Evolutionary conservation across 2,113 vertebrate species (phyloP).

Genomic region (Podarcis raffonei): DNA sequence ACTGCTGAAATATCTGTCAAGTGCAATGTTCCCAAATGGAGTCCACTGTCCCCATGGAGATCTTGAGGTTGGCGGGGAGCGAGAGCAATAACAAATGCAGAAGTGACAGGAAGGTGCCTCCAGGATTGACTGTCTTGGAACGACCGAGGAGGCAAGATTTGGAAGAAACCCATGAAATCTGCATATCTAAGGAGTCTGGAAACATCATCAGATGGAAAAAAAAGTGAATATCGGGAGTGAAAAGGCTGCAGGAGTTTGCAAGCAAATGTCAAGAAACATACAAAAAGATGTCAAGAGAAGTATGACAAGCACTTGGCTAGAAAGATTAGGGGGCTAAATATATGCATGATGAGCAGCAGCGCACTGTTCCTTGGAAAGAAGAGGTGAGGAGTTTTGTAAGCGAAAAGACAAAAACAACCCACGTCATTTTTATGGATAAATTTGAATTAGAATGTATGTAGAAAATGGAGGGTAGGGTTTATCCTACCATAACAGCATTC

Average conservation of each 20-base stretch:
- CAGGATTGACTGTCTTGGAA: constrained; percentile 42
- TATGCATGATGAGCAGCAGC: constrained; percentile 60
- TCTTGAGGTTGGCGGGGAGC: background rate
- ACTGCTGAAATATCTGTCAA: constrained; percentile 43
- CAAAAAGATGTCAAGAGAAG: constrained; percentile 73
- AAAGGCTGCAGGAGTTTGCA: constrained; percentile 76
- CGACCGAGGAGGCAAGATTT: constrained; percentile 46
- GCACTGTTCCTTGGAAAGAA: constrained; percentile 37
- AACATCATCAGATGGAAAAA: constrained; percentile 70
- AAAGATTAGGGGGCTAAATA: constrained; percentile 73
- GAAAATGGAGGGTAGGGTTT: background rate
- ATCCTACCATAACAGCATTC: background rate
- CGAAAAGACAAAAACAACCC: background rate
- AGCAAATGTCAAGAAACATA: constrained; percentile 77
- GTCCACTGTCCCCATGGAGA: background rate
- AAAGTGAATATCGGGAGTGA: constrained; percentile 71
- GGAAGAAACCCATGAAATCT: constrained; percentile 64
- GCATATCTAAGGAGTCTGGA: constrained; percentile 64
- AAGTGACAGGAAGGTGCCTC: constrained; percentile 22
- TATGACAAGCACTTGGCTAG: constrained; percentile 71
- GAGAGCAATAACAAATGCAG: constrained; percentile 25
- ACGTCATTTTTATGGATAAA: constrained; percentile 41
- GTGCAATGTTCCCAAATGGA: constrained; percentile 6
- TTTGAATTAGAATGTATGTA: constrained; percentile 48
- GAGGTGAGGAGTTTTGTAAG: constrained; percentile 55